A percentile compares a stretch with the other conserved stretches of the same genome.
These are phyloP conservation scores for Poliocrania exsul DNA, from an alignment of 2,797 vertebrate species.

Conservation along the genomic window DNA sequence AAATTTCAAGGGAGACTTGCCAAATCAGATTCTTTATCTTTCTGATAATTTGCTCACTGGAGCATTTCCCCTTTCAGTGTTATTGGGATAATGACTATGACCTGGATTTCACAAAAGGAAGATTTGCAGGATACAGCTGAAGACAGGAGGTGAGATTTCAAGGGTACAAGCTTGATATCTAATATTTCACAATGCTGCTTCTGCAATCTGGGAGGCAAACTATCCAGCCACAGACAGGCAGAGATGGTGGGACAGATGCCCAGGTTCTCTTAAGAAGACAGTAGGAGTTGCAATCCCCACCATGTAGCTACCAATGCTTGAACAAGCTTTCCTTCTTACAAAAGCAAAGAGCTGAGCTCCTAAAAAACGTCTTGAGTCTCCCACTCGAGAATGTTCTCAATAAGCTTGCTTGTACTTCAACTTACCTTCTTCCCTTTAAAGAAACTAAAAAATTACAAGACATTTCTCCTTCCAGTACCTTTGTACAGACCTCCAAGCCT, in stretches of 20 bases:
- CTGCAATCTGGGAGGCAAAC: neutral
- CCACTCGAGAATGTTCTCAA: neutral
- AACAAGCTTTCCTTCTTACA: neutral
- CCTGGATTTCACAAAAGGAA: neutral
- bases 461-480: neutral
- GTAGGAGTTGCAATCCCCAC: neutral
- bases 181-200: neutral
- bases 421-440: neutral
- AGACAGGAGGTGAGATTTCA: neutral
- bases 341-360: neutral
- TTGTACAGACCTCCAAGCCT: neutral
- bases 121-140: neutral
- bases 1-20: neutral
- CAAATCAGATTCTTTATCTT: constrained; percentile 9
- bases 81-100: neutral
- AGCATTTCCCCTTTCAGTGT: neutral
- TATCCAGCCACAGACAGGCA: neutral
- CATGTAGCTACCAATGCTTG: neutral
- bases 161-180: neutral
- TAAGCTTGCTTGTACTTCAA: neutral
- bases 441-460: neutral
- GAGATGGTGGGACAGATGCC: accelerated
- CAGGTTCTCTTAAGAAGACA: neutral
- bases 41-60: neutral
- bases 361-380: neutral